Evolutionary conservation across 2,113 vertebrate species (phyloP).

Genomic region (Glaucomys volans): DNA sequence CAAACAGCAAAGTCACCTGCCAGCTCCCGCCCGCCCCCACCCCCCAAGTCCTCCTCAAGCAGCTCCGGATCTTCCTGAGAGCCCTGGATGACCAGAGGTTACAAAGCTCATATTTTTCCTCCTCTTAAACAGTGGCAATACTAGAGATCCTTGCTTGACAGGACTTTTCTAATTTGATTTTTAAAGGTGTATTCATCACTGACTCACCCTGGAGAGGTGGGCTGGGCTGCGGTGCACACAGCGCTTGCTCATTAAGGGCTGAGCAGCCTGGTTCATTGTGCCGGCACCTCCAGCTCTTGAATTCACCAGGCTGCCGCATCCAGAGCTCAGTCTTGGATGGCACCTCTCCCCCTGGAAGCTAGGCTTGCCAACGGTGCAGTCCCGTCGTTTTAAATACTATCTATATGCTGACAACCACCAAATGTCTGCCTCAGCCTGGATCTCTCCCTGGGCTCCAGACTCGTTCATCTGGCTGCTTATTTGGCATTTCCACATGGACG

Average conservation of each 20-base stretch:
- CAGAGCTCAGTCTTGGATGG: not conserved
- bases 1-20: not conserved
- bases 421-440: slow-evolving; percentile 45
- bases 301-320: not conserved
- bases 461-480: slow-evolving; percentile 40
- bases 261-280: not conserved
- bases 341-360: not conserved
- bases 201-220: slow-evolving; percentile 26
- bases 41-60: not conserved
- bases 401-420: slow-evolving; percentile 50
- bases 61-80: not conserved
- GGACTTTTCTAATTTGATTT: not conserved
- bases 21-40: not conserved
- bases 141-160: not conserved
- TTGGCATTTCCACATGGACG: slow-evolving; percentile 40
- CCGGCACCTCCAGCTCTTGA: not conserved
- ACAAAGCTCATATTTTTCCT: not conserved
- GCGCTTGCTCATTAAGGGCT: not conserved
- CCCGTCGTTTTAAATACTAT: slow-evolving; percentile 41
- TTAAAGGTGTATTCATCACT: not conserved
- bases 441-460: slow-evolving; percentile 64
- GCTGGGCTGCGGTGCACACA: not conserved
- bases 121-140: not conserved
- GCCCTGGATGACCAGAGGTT: not conserved
- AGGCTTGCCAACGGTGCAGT: slow-evolving; percentile 23